Evolutionary conservation across 2,797 vertebrate genomes (phyloP).

Genomic region (Lacerta bilineata): DNA sequence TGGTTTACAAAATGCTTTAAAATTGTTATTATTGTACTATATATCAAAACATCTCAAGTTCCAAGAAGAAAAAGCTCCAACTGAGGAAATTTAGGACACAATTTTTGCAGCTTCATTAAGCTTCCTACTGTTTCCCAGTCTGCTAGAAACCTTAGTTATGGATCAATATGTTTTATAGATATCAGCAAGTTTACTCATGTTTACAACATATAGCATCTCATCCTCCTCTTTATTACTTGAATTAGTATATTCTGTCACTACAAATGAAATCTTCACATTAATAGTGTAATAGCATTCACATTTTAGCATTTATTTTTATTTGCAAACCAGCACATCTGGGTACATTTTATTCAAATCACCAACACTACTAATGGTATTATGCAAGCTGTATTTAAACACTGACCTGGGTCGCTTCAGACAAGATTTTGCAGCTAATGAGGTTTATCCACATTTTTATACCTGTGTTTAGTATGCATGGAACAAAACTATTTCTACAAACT

Average conservation of each 20-base stretch:
- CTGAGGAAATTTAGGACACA: background rate
- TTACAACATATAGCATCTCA: background rate
- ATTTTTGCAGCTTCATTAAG: background rate
- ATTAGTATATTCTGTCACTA: background rate
- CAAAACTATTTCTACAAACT: background rate
- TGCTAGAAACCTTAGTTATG: background rate
- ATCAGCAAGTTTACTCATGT: background rate
- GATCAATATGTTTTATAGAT: background rate
- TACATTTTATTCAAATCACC: background rate
- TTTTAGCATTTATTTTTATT: background rate
- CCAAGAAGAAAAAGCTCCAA: background rate
- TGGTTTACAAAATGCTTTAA: background rate
- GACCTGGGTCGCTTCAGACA: background rate
- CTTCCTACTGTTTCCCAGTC: background rate
- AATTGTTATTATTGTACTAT: conserved; percentile 26
- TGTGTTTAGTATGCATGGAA: background rate
- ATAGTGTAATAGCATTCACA: background rate
- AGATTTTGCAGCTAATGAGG: background rate
- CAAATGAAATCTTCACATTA: background rate
- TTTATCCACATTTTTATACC: background rate
- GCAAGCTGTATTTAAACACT: background rate
- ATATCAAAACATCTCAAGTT: background rate
- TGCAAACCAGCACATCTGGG: background rate
- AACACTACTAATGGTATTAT: background rate
- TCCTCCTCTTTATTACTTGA: background rate